Evolutionary conservation across 2,888 invertebrate genomes (phyloP).

Genomic region (Opisthograptis luteolata): DNA sequence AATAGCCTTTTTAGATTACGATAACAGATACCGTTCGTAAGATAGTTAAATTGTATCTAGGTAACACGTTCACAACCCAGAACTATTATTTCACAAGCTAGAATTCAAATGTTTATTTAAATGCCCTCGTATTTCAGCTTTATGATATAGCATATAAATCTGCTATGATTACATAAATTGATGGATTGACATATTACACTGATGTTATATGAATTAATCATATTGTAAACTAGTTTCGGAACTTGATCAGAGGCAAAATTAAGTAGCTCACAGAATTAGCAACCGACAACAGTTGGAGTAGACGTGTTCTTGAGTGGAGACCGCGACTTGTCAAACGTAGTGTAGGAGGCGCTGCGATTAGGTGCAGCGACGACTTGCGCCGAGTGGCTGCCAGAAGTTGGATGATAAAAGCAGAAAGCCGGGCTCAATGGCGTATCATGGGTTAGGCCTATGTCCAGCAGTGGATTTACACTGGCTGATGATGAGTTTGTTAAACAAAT

Average conservation of each 20-base stretch:
- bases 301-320: no score
- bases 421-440: no score
- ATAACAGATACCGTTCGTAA: constrained; percentile 5
- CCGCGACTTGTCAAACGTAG: no score
- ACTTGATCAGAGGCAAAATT: no score
- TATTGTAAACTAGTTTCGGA: neutral
- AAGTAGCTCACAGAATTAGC: no score
- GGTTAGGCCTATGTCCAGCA: no score
- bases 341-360: no score
- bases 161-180: constrained; percentile 2
- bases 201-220: neutral
- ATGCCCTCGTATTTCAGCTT: constrained; percentile 3
- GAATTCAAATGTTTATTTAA: constrained; percentile 1
- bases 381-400: no score
- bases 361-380: no score
- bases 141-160: neutral
- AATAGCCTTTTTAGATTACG: neutral
- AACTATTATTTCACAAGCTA: constrained; percentile 3
- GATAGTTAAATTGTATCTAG: constrained; percentile 16
- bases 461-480: no score
- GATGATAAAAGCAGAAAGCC: no score
- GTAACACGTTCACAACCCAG: neutral
- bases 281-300: no score
- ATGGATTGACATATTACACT: neutral
- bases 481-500: constrained; percentile 16